Evolutionary conservation across 92 coral and sea anemone species (phyloP), one percentile per base, ranked within the genome.

Genomic region (Epizoanthus fatuus): DNA sequence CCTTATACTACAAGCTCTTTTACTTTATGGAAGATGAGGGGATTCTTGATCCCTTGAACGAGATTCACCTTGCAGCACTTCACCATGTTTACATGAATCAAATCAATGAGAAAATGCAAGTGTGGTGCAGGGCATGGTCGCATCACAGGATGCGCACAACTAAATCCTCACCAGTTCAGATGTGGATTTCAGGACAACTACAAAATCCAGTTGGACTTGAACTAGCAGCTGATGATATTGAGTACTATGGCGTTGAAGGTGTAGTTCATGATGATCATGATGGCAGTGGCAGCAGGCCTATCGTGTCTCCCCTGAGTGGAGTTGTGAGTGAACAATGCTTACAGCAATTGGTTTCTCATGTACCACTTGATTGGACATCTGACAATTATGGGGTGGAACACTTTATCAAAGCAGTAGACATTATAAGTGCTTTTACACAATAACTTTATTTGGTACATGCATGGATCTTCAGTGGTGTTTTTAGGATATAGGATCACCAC

Each of bases 1-100:
- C 83, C 44, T 84, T 88, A 73, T 92, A 83, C 78, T 87, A 87
- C 81, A 66, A 88, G 69, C 88, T 92, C 47, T 94, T 92, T 86
- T 92, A 93, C 86, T 90, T 90, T 84, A 83, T 90, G 92, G 96
- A 93, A 74, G 96, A 93, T 83, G 68, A 87, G 67, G 88, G 92
- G 57, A 65, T 91, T 75, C 86, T 91, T 70, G 92, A 93, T 79
- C 96, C 96, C 52, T 77, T 90, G 8, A 74, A 88, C 64, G 82
- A 81, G 75, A 68, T 85, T 44, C 94, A 87, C 73, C 81, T 93
- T 44, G 89, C 87, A 58, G 92, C 96, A 16, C 90, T 93, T 37
- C 96, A 88, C 75, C 81, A 84, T 82, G 86, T 93, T 60, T 90
- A 84, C 81, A 55, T 92, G 57, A 88, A 88, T 57, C 71, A 69